phyloP scores from a whole-genome alignment of 2,113 vertebrate genomes.

The Gallinago media region DNA sequence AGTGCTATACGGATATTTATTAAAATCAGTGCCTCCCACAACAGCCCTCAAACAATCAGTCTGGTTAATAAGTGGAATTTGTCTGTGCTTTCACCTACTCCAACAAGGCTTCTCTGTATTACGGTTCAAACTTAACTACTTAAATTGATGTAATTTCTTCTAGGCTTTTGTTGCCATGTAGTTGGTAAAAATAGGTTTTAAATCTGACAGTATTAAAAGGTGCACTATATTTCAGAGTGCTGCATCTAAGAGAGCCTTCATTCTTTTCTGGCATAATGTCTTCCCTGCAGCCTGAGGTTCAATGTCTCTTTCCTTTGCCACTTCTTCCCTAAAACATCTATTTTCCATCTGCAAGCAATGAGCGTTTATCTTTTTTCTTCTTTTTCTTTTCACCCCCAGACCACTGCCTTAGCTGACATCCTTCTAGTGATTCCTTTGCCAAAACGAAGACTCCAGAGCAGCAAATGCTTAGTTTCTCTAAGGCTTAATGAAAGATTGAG shows the following conservation, averaged over 20 bases:
- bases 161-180: neutral
- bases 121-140: neutral
- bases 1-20: neutral
- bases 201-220: neutral
- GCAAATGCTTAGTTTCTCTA: neutral
- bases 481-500: neutral
- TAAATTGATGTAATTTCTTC: neutral
- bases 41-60: neutral
- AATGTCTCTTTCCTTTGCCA: neutral
- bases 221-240: neutral
- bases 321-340: neutral
- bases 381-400: neutral
- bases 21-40: constrained; percentile 4
- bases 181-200: neutral
- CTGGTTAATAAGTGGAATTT: neutral
- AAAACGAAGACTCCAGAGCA: neutral
- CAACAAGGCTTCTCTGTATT: neutral
- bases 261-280: neutral
- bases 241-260: neutral
- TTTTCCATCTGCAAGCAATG: neutral
- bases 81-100: constrained; percentile 10
- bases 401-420: neutral
- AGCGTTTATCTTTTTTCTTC: neutral
- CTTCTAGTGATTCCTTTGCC: neutral
- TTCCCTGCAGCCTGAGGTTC: neutral